Base-by-base conservation (phyloP, 2,113 vertebrate species). In the Enhydra lutris region DNA sequence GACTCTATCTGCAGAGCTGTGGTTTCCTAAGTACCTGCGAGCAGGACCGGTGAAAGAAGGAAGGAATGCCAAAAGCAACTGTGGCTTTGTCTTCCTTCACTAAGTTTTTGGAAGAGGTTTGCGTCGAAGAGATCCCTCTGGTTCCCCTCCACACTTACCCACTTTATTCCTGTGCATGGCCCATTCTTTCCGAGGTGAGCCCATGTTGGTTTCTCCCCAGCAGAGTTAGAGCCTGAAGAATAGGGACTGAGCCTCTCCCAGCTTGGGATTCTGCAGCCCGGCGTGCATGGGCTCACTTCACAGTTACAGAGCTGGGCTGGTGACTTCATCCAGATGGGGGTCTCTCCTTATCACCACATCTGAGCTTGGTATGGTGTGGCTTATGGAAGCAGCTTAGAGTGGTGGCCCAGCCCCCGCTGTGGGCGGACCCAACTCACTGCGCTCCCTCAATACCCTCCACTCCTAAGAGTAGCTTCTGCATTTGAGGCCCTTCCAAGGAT, bases 361-460 rank as follows among this genome's bases (percentile, higher is more conserved):
- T 0, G n/a, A 42, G 52, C 21, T 67, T 50, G 47, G 21, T 1
- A 11, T 11, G 45, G 24, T 2, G 4, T 24, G 55, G 63, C 36
- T 73, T 89, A 5, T 20, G 14, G 63, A 76, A 50, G 65, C 52
- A 50, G 26, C 10, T 9, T 39, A 12, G 42, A 23, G 15, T 34
- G 55, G 34, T 20, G 26, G 31, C 0, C 0, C 71, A 57, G 42
- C 29, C 39, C 31, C 12, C 1, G 29, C 24, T 55, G 8, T 2
- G 0, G 50, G 42, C 6, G 9, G 78, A 20, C 36, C 5, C 1
- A 31, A 10, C 34, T 85, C 42, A 29, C 3, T 2, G 20, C 6
- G 23, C 59, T 52, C 8, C 8, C 55, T 18, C 42, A 55, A 83
- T n/a, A 39, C 26, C 2, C 7, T 4, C 9, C 29, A 12, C 4